Base-by-base conservation (phyloP, 2,888 invertebrate genomes). In the Drosophila leonis region DNA sequence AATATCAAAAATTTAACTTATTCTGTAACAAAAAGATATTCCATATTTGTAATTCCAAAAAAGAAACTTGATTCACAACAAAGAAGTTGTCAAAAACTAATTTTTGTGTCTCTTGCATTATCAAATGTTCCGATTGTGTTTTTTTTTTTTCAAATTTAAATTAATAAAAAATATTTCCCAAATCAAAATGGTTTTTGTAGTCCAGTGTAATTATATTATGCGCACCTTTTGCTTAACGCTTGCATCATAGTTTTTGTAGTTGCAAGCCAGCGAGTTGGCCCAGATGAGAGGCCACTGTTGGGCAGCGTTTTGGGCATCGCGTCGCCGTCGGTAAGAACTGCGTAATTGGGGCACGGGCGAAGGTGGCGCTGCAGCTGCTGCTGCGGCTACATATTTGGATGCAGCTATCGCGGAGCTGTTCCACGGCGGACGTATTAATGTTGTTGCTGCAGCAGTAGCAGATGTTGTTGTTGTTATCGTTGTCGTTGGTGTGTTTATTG, bases 241-340 rank as follows among this genome's bases (percentile, higher is more conserved):
- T 78, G 91, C 91, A 83, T 93, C 93, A 72, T 88, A 92, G 71
- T 90, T 89, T 82, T 92, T 93, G 52, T 91, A 90, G 80, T 85
- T 82, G 67, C 91, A 91, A 18, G 85, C 82, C 48, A 92, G 75
- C 27, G 93, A 91, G 68, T 87, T 91, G 69, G 93, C 92, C 90
- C 92, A 93, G 56, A 92, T 76, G 18, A 83, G 75, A 71, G 88
- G 88, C 92, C 92, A 93, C 55, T 91, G 92, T 46, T 90, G 84
- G 24, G 82, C 78, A 55, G 78, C 73, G 52, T 78, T 83, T 65
- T 88, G 83, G 63, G 90, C 90, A 56, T 93, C 93, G 29, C 91
- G 84, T 7, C 91, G 90, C 27, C 93, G 86, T 7, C 92, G 90
- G 48, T 91, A 81, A 8, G 93, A 93, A 59, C 85, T 92, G 54